Percentiles rank a stretch among this genome's conserved stretches.
These are phyloP conservation scores for Pseudoatta argentina DNA, from an alignment of 1,140 invertebrate species.

Conservation along the genomic window DNA sequence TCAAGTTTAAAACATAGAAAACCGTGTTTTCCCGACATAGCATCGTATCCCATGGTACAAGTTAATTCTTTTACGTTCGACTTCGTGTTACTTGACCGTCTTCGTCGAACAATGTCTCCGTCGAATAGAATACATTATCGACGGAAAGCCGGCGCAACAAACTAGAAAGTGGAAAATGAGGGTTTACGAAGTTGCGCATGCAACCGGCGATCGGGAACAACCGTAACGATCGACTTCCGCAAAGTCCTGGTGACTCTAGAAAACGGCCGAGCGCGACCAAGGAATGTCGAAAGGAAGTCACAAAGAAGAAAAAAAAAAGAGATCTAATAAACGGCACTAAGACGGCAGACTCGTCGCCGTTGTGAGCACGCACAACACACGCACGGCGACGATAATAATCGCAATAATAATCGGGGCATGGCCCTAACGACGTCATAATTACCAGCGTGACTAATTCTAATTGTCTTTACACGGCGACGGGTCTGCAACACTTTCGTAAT, in stretches of 20 bases:
- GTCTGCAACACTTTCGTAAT: conserved; percentile 68
- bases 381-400: conserved; percentile 52
- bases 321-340: conserved; percentile 12
- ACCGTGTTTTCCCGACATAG: neutral
- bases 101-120: conserved; percentile 28
- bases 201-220: conserved; percentile 23
- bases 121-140: conserved; percentile 33
- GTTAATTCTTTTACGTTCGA: conserved; percentile 20
- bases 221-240: conserved; percentile 38
- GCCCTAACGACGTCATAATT: conserved; percentile 63
- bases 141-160: conserved; percentile 36
- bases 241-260: neutral
- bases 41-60: neutral
- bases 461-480: conserved; percentile 66
- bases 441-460: conserved; percentile 68
- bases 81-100: conserved; percentile 2
- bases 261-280: neutral
- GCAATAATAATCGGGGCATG: conserved; percentile 62
- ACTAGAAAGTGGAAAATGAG: conserved; percentile 60
- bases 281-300: conserved; percentile 7
- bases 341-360: neutral
- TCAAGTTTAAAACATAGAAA: neutral
- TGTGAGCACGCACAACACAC: neutral
- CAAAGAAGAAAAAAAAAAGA: neutral
- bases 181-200: conserved; percentile 34